phyloP scores from a whole-genome alignment of 1,140 invertebrate genomes.

The Glossosoma conforme region DNA sequence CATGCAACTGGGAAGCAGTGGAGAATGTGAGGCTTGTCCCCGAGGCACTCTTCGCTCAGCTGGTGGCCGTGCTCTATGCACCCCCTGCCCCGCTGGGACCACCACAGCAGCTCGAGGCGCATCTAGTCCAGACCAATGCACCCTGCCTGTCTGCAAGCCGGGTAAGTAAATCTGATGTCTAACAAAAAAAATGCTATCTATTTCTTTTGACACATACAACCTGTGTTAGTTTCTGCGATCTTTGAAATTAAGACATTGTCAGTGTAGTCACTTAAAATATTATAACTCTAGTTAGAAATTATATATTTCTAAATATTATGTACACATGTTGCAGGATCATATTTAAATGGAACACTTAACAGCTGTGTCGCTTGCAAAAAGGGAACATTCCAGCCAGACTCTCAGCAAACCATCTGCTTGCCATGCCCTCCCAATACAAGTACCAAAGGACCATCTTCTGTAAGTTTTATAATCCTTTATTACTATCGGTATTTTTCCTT shows the following conservation, averaged over 20 bases:
- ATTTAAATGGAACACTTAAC: constrained; percentile 78
- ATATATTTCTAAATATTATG: too few species aligned
- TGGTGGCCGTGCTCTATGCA: constrained; percentile 83
- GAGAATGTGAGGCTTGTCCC: constrained; percentile 89
- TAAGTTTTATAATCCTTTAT: constrained; percentile 46
- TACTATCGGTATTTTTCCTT: background rate
- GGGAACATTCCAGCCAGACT: constrained; percentile 88
- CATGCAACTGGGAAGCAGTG: constrained; percentile 81
- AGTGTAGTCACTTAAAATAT: background rate
- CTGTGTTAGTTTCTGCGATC: too few species aligned
- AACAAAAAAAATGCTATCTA: too few species aligned
- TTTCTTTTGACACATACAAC: too few species aligned
- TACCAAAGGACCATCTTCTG: constrained; percentile 74
- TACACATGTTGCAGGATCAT: constrained; percentile 66
- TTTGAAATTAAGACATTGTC: too few species aligned
- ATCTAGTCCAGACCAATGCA: constrained; percentile 83
- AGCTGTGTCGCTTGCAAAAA: constrained; percentile 85
- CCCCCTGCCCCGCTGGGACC: constrained; percentile 79
- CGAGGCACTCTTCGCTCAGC: constrained; percentile 84
- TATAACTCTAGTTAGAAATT: background rate
- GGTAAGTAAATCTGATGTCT: too few species aligned
- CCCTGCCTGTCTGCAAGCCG: constrained; percentile 78
- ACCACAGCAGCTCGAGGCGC: constrained; percentile 83
- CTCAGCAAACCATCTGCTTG: constrained; percentile 83
- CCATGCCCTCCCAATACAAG: constrained; percentile 90